A percentile compares a stretch with the other conserved stretches of the same genome.
Conservation (phyloP, 2,797 vertebrate genomes). For the Crossoptilon crossoptilon region DNA sequence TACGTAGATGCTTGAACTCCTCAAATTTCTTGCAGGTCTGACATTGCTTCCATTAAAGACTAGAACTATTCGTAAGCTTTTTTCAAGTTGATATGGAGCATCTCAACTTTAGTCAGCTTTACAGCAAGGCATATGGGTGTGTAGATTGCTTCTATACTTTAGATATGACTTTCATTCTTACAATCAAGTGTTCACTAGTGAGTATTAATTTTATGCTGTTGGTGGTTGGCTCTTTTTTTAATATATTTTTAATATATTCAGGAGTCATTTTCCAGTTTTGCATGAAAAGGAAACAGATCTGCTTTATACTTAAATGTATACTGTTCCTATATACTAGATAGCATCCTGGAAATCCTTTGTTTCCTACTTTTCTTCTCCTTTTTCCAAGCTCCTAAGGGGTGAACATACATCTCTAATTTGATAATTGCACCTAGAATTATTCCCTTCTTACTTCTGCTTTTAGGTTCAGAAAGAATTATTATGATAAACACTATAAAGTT, state of each 20-base stretch:
- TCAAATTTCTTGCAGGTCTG: background rate
- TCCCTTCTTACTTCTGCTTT: background rate
- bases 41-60: background rate
- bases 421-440: constrained; percentile 16
- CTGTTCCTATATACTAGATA: background rate
- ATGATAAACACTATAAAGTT: background rate
- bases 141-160: background rate
- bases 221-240: background rate
- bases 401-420: background rate
- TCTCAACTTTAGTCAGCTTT: background rate
- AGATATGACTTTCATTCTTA: background rate
- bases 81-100: background rate
- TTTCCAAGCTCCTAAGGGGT: background rate
- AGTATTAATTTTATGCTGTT: background rate
- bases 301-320: background rate
- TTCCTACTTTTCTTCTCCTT: background rate
- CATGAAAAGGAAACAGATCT: background rate
- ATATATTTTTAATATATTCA: background rate
- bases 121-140: background rate
- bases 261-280: background rate
- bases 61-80: background rate
- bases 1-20: background rate
- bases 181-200: background rate
- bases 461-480: constrained; percentile 5
- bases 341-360: background rate